Evolutionary conservation across 2,797 vertebrate species (phyloP), one percentile per base, ranked within the genome.

Genomic region (Meriones psammophilus): DNA sequence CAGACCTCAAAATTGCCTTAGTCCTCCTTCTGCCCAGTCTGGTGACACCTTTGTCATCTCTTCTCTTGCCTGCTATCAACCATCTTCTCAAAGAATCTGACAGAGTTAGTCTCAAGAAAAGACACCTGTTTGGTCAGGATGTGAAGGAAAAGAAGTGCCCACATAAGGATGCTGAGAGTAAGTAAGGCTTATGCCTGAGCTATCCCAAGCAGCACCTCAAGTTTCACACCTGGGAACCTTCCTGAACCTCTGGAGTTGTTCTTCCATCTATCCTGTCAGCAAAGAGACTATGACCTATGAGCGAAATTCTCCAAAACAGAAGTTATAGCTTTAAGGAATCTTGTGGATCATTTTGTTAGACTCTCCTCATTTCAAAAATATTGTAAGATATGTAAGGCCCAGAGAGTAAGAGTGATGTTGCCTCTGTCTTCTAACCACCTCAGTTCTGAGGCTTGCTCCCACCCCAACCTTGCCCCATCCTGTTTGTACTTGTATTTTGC

Each of bases 61-160:
- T 33, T 50, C n/a, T 12, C 17, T 89, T 22, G 71, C 12, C 79
- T 87, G 12, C n/a, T 62, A 79, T 50, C 36, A 79, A 24, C 2
- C 86, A 14, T 73, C 18, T 1, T 76, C 74, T 78, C 58, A 39
- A 87, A 83, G 79, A 77, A 87, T 76, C 42, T 80, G 26, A 64
- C 42, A 50, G 30, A 36, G 4, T 66, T 66, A n/a, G 26, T 78
- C 8, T 93, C 60, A 88, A 90, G 39, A 90, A 77, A 26, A 89
- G 64, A 28, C 12, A 17, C 15, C 46, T 39, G 24, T 30, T 73
- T 56, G 20, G 30, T 62, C 62, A 60, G 36, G 8, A 5, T 58
- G 6, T 64, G 69, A 30, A 86, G 66, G 83, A 50, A 77, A 77
- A 68, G 83, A 68, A 9, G 39, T 64, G 39, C 30, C 33, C 62